Percentiles rank a stretch among this genome's conserved stretches.
Conservation (phyloP, 2,888 invertebrate species). For the Conomelus anceps region DNA sequence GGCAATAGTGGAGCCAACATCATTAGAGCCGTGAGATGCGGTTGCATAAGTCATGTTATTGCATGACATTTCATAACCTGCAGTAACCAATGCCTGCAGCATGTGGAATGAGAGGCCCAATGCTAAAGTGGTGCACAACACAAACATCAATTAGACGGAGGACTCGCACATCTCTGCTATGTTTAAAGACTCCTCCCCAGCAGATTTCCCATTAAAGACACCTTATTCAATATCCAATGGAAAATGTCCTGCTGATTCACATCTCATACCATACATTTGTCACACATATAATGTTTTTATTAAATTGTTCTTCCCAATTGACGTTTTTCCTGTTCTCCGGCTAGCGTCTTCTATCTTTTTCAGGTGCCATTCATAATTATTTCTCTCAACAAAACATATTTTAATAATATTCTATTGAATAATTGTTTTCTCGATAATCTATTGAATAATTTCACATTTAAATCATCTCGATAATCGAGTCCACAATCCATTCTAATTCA, state of each 20-base stretch:
- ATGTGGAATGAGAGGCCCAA: not conserved
- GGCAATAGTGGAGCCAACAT: conserved; percentile 2
- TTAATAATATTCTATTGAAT: no score
- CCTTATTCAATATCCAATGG: not conserved
- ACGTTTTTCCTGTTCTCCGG: no score
- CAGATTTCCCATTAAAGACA: not conserved
- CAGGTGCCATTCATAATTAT: no score
- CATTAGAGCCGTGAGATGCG: conserved; percentile 10
- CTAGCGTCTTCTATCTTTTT: no score
- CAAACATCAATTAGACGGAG: conserved; percentile 3
- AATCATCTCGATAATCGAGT: no score
- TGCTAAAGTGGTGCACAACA: not conserved
- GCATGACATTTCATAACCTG: conserved; percentile 7
- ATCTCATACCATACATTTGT: no score
- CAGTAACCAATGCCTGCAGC: not conserved
- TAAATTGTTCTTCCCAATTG: no score
- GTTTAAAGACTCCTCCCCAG: not conserved
- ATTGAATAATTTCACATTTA: no score
- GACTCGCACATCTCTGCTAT: not conserved
- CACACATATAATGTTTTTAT: no score
- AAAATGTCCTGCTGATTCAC: not conserved
- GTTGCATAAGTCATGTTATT: conserved; percentile 12
- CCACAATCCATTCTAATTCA: no score
- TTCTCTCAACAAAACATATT: no score
- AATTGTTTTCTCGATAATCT: no score